Base-by-base conservation (phyloP, 2,888 invertebrate genomes). In the Gonocerus acuteangulatus region DNA sequence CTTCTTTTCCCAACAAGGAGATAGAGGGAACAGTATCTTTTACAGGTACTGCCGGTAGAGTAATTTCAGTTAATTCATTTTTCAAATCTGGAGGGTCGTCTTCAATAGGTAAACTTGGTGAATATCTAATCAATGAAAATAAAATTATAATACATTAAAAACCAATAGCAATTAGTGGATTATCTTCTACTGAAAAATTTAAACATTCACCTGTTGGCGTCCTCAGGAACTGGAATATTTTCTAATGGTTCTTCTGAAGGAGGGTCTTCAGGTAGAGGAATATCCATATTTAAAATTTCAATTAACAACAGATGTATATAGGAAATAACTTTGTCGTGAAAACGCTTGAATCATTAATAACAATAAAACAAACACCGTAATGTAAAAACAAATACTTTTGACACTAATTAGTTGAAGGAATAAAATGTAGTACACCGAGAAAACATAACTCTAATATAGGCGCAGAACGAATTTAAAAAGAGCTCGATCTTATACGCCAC, bases 1-100 rank as follows among this genome's bases (percentile, higher is more conserved):
- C 71, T 18, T 70, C 71, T 66, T 72, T 73, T 2, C 74, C 73
- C 16, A 67, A 62, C 0, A 68, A 65, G 3, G 63, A 48, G 48
- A 61, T 32, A 58, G 60, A 59, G 9, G 65, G 47, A 19, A 39
- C 15, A 39, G 54, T 1, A 22, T 23, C 22, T 48, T 51, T 42
- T 48, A 44, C 9, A 34, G 47, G 9, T 27, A 23, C 32, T 32
- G 48, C 34, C 16, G 61, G 54, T 15, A 52, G 44, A 9, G 61
- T 18, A 16, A 54, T 60, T 9, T 47, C 39, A 13, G 58, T 21
- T 16, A 52, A 1, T 15, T 51, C 58, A 18, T 19, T 32, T 22
- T 48, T 58, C 11, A 22, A 18, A 18, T 62, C 62, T 13, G 56
- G n/a, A 2, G 44, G 59, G n/a, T 65, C 65, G 51, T 65, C 65